Base-by-base conservation (phyloP, 2,888 invertebrate species). In the Microdon myrmicae region DNA sequence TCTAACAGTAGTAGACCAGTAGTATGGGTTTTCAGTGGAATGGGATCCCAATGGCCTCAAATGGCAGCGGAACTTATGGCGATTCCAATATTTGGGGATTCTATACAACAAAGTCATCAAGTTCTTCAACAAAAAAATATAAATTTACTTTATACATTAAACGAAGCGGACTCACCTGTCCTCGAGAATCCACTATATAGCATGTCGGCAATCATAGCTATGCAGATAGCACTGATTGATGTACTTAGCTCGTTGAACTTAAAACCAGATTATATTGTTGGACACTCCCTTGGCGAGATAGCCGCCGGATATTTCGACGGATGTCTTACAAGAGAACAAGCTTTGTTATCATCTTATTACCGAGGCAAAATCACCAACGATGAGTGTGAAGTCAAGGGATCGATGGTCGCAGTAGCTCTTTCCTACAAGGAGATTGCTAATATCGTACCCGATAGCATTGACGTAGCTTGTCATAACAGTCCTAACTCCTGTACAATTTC, bases 281-380 rank as follows among this genome's bases (percentile, higher is more conserved):
- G 96, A 7, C 94, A 96, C 79, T 95, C 95, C 6, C 91, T 94
- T 0, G 96, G 96, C 12, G 96, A 96, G 77, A 82, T 96, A 3
- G 94, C 92, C 2, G 96, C 96, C 78, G 94, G 93, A 0, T 96
- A 96, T 80, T 94, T 93, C 4, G 96, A 96, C 76, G 93, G 92
- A 1, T 90, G 91, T 71, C 86, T 96, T 71, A 91, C 92, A 0
- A 86, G 88, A 0, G 92, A 93, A 71, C 89, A 94, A 80, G 90
- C 90, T 82, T 87, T 95, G 55, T 78, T 92, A n/a, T 84, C 89
- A 1, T 90, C 94, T 0, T 94, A 93, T 78, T 90, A 89, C 76
- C 83, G 93, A 72, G 93, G 92, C 1, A 81, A 85, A 67, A 88
- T 89, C 1, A 88, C 89, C n/a, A 75, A 87, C 5, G 89, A 90